Conservation (phyloP, 1,140 invertebrate species). For the Procambarus virginalis region DNA sequence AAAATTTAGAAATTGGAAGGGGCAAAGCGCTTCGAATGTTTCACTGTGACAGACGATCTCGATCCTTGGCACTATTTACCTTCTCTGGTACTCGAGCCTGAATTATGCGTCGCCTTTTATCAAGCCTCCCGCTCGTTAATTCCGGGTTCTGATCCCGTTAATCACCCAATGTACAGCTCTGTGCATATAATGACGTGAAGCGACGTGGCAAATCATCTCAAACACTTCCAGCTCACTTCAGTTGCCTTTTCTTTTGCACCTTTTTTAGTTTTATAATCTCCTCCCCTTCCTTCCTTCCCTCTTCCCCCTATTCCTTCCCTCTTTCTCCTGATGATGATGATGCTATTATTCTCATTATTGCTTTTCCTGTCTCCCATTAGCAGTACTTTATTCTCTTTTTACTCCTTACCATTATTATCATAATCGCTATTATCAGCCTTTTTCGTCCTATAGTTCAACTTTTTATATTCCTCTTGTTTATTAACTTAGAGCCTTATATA, state of each 20-base stretch:
- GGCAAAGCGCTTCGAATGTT: not conserved
- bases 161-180: not conserved
- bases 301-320: not conserved
- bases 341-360: too few relatives aligned
- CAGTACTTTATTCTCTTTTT: not conserved
- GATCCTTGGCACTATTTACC: not conserved
- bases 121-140: conserved; percentile 1
- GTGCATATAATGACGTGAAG: not conserved
- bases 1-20: not conserved
- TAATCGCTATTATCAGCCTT: too few relatives aligned
- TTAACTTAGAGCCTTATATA: too few relatives aligned
- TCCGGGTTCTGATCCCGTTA: conserved; percentile 16
- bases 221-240: too few relatives aligned
- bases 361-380: too few relatives aligned
- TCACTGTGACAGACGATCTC: not conserved
- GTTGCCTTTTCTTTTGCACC: too few relatives aligned
- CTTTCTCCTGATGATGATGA: not conserved
- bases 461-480: too few relatives aligned
- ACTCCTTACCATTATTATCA: not conserved
- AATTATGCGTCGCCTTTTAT: conserved; percentile 9
- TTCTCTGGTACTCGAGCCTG: conserved; percentile 11
- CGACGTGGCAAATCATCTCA: not conserved
- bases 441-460: too few relatives aligned
- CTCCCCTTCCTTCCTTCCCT: not conserved
- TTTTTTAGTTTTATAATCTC: not conserved